Base-by-base conservation (phyloP, 30 jellyfish, hydroid and myxozoan species). In the Sanderia malayensis region DNA sequence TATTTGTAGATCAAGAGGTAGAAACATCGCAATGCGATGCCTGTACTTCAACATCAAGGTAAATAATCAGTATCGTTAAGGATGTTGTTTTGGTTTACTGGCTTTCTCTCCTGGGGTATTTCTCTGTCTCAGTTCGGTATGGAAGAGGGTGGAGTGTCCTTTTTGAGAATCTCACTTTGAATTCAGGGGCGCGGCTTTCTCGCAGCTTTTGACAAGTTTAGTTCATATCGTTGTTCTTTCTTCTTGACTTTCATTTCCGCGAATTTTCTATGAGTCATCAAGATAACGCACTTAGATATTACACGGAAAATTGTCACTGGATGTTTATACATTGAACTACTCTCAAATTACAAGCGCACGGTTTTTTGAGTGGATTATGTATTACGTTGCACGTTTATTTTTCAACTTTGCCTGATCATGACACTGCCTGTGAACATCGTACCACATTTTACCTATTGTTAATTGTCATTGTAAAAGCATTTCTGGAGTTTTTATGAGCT, bases 31-130 rank as follows among this genome's bases (percentile, higher is more conserved):
- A 65, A 21, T 83, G 95, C 73, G 95, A 83, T 83, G 95, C 95
- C 30, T 83, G 95, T 65, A 83, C 95, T 20, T 83, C 95, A 22
- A 83, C 95, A 2, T 83, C 95, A 60, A 83, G 95, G 95, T 83
- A 11, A 67, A 84, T 9, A 34, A 17, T 15, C 11, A 4, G 27
- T 11, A 37, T 37, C 52, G 13, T 37, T 4, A 6, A 37, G 52
- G 10, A 6, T 37, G 52, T 37, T 37, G 52, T 37, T 37, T 37
- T 37, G 52, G 6, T 37, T 37, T 4, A 13, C 13, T 37, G 52
- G 13, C 52, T 13, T 4, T 37, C 13, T 37, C 52, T 37, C 52
- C 6, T 4, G 52, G 52, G 52, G 52, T 28, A 17, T 22, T 37
- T 46, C 21, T 21, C n/a, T n/a, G n/a, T n/a, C n/a, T n/a, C n/a